Base-by-base conservation (phyloP, 2,113 vertebrate species). In the Clarias macrocephalus region DNA sequence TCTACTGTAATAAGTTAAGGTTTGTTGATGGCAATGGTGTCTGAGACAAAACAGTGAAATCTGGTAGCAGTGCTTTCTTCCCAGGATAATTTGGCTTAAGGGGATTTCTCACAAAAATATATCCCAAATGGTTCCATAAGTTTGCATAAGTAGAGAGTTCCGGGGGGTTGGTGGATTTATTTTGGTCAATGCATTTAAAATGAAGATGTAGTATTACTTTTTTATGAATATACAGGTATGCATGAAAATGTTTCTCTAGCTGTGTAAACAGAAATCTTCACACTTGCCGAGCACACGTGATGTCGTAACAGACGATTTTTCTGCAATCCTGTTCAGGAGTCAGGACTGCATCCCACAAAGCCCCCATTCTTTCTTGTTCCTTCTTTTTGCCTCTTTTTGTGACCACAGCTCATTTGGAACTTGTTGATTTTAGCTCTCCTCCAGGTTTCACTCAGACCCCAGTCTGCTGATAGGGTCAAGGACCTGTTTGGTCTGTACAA, bases 221-320 rank as follows among this genome's bases (percentile, higher is more conserved):
- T 65, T 77, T 25, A 57, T 86, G 28, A 76, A 80, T 86, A 23
- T 60, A 88, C 48, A 66, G 54, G 57, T 85, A 54, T 73, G 59
- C 54, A 37, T 18, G 42, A 77, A 82, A 28, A 70, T 82, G 57
- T 85, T 70, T 30, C 65, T 83, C 21, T 54, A 77, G 54, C 70
- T 90, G 87, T 87, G 13, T 33, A 77, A 81, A 63, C 52, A 83
- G 11, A 76, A 88, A 60, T 72, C 28, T 72, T 33, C 54, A 88
- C 33, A 9, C 21, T 79, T 28, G 11, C 75, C 79, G 63, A 80
- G 62, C 62, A 59, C 56, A 21, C 23, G 19, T 86, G 23, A 59
- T 48, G n/a, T 48, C 66, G 30, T n/a, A 54, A 80, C 68, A 73
- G 59, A 37, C 16, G 6, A 2, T 19, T 60, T n/a, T 56, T 48